Evolutionary conservation across 2,797 vertebrate species (phyloP).

Genomic region (Balearica regulorum): DNA sequence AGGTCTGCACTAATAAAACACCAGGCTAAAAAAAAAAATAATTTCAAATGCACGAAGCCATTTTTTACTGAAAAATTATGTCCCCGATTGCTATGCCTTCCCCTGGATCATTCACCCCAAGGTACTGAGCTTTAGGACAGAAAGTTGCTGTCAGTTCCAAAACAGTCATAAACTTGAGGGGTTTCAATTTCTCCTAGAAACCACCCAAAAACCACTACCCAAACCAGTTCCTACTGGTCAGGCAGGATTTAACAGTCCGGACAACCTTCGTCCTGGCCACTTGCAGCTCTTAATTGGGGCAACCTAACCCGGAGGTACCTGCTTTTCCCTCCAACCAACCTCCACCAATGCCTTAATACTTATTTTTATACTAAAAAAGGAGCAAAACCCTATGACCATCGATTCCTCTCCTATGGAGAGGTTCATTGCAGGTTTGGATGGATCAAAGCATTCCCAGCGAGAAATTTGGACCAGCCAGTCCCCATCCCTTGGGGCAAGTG

Average conservation of each 20-base stretch:
- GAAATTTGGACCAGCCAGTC: neutral
- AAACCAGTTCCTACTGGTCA: neutral
- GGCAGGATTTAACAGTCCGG: neutral
- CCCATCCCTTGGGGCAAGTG: rapidly evolving
- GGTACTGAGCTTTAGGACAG: neutral
- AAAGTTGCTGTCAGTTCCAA: neutral
- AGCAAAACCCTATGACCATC: neutral
- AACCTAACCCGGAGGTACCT: neutral
- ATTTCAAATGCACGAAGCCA: neutral
- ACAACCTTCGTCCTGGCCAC: rapidly evolving
- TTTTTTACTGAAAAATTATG: neutral
- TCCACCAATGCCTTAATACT: neutral
- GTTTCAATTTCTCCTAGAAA: neutral
- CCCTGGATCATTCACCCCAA: neutral
- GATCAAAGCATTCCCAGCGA: neutral
- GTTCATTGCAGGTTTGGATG: neutral
- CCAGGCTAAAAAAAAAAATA: neutral
- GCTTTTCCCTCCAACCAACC: neutral
- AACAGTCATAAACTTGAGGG: neutral
- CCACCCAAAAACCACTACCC: neutral
- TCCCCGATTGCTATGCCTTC: neutral
- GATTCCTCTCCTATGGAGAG: neutral
- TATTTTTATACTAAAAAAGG: neutral
- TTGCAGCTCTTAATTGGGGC: neutral
- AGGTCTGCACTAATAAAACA: neutral